phyloP scores from a whole-genome alignment of 2,113 vertebrate species.

The Xyrauchen texanus region DNA sequence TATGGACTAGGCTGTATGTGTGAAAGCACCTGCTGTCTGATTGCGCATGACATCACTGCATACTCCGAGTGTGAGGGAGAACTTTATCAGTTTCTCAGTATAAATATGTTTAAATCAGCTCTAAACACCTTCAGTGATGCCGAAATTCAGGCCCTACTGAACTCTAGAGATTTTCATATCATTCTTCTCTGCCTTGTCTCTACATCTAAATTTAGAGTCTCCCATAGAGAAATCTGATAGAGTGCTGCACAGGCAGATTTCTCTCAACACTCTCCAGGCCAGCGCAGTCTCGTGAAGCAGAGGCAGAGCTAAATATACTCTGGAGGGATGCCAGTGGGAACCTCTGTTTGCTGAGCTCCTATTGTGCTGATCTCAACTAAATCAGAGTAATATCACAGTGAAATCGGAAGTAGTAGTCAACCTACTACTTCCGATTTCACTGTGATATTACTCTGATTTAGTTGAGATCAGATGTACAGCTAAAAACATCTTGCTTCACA shows the following conservation, averaged over 20 bases:
- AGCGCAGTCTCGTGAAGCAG: conserved; percentile 46
- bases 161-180: neutral
- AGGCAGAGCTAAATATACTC: conserved; percentile 68
- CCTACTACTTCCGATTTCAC: too few relatives aligned
- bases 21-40: neutral
- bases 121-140: neutral
- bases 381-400: too few relatives aligned
- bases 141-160: neutral
- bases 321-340: conserved; percentile 71
- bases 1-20: too few relatives aligned
- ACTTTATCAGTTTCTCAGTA: neutral
- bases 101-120: neutral
- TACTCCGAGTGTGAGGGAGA: neutral
- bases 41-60: neutral
- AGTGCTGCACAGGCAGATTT: conserved; percentile 16
- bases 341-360: conserved; percentile 56
- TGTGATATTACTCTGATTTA: too few relatives aligned
- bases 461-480: too few relatives aligned
- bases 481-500: too few relatives aligned
- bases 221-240: neutral
- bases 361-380: conserved; percentile 51
- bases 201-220: conserved; percentile 17
- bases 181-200: neutral
- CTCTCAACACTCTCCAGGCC: conserved; percentile 48
- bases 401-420: too few relatives aligned